phyloP scores from a whole-genome alignment of 2,797 vertebrate genomes.

The Mormyrops attenuatus region DNA sequence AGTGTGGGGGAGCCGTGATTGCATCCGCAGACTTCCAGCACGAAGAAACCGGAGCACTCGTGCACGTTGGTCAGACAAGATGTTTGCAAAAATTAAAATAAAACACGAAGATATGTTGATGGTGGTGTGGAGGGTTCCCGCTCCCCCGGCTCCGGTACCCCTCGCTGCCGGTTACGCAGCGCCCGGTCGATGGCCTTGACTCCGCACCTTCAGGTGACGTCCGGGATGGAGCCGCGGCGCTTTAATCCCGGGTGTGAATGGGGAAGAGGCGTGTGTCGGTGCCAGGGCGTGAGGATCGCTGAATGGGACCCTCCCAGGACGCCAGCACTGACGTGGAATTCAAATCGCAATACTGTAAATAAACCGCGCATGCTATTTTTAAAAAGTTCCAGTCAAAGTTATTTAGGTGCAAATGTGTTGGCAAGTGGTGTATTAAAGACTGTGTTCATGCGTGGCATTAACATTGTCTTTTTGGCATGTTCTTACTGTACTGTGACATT shows the following conservation, averaged over 20 bases:
- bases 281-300: not conserved
- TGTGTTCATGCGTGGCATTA: not conserved
- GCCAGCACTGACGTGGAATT: not conserved
- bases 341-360: not conserved
- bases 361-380: not conserved
- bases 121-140: not conserved
- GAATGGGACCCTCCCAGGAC: not conserved
- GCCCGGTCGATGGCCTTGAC: slow-evolving; percentile 27
- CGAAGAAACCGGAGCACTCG: not conserved
- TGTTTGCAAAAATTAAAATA: not conserved
- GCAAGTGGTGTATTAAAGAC: not conserved
- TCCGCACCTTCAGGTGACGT: slow-evolving; percentile 33
- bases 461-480: not conserved
- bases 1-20: slow-evolving; percentile 14
- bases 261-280: slow-evolving; percentile 16
- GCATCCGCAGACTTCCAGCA: slow-evolving; percentile 2
- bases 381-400: not conserved
- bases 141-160: not conserved
- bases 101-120: not conserved
- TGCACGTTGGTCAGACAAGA: not conserved
- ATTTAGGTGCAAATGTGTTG: not conserved
- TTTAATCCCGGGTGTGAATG: slow-evolving; percentile 32
- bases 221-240: slow-evolving; percentile 30
- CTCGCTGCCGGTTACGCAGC: not conserved
- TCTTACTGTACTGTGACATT: not conserved